These are phyloP conservation scores for Tipula lateralis DNA, from an alignment of 2,888 invertebrate genomes.

Conservation along the genomic window DNA sequence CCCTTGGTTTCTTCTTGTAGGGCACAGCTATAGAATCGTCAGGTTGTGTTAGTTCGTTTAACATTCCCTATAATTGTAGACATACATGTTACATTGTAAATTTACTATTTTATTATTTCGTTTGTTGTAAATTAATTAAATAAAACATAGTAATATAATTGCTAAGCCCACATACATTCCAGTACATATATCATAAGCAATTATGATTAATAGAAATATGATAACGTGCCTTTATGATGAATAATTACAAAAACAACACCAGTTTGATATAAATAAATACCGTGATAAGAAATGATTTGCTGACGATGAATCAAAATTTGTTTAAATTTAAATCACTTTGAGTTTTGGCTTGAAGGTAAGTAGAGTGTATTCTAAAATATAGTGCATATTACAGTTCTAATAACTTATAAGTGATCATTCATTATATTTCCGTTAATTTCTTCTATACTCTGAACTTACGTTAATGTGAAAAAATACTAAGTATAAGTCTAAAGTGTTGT, in stretches of 20 bases:
- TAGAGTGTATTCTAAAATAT: neutral
- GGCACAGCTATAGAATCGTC: neutral
- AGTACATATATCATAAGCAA: neutral
- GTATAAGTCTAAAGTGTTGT: too few relatives aligned
- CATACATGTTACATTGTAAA: neutral
- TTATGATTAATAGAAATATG: neutral
- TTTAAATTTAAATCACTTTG: neutral
- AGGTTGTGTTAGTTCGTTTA: neutral
- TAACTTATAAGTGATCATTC: neutral
- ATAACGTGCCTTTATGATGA: neutral
- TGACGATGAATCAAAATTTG: neutral
- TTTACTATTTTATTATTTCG: neutral
- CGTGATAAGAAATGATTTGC: neutral
- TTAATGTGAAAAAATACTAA: too few relatives aligned
- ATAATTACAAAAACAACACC: neutral
- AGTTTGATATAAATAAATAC: neutral
- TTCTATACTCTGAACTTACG: too few relatives aligned
- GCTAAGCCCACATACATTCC: neutral
- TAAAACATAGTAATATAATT: neutral
- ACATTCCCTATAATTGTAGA: neutral
- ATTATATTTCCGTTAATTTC: too few relatives aligned
- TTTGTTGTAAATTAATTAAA: neutral
- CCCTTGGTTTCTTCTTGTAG: constrained; percentile 39
- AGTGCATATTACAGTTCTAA: neutral
- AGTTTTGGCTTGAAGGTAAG: neutral